These are phyloP conservation scores for Chionomys nivalis DNA, from an alignment of 2,113 vertebrate genomes.

Conservation along the genomic window DNA sequence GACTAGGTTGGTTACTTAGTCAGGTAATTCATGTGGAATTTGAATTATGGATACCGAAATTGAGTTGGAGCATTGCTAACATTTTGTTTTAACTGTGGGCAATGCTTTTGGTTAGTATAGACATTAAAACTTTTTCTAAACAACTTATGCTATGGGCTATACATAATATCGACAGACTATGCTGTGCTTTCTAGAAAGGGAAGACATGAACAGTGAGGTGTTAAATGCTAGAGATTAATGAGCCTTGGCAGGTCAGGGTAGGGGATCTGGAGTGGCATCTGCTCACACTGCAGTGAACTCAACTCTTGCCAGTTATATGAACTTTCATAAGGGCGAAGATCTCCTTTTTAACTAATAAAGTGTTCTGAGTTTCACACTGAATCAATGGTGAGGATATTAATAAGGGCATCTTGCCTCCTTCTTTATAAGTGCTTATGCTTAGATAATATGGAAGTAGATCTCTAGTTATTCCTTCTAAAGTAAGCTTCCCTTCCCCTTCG, in stretches of 20 bases:
- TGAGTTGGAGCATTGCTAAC: neutral
- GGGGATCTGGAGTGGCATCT: slow-evolving; percentile 48
- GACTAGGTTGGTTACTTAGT: neutral
- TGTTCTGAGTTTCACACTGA: neutral
- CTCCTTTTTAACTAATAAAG: neutral
- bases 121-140: neutral
- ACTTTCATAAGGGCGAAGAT: slow-evolving; percentile 3
- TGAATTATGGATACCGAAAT: neutral
- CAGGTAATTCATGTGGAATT: neutral
- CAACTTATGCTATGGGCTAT: neutral
- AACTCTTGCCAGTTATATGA: neutral
- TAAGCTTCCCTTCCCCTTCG: neutral
- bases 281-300: slow-evolving; percentile 43
- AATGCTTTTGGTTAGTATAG: neutral
- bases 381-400: neutral
- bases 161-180: neutral
- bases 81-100: neutral
- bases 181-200: neutral
- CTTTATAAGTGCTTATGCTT: neutral
- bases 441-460: neutral
- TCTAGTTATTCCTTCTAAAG: neutral
- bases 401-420: neutral
- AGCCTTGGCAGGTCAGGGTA: slow-evolving; percentile 58
- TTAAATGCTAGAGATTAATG: slow-evolving; percentile 63
- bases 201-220: neutral